Conservation (phyloP, 2,797 vertebrate species). For the Sphaeramia orbicularis region DNA sequence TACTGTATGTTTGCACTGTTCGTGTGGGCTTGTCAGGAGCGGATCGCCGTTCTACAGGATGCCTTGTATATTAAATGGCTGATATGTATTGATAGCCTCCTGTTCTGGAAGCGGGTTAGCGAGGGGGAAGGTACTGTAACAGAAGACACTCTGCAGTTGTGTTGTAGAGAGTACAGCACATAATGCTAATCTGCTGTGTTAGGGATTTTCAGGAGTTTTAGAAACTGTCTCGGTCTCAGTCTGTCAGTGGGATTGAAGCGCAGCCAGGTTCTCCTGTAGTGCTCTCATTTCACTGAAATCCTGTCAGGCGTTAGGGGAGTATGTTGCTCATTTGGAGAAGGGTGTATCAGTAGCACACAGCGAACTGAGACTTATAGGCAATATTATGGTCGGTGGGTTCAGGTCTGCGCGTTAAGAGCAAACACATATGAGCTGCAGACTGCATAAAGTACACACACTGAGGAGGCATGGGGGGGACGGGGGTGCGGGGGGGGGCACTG, state of each 20-base stretch:
- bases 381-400: slow-evolving; percentile 72
- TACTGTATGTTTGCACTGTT: slow-evolving; percentile 69
- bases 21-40: slow-evolving; percentile 55
- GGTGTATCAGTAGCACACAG: slow-evolving; percentile 75
- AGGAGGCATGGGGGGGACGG: slow-evolving; percentile 46
- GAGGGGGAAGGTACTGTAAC: slow-evolving; percentile 68
- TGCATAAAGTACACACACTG: slow-evolving; percentile 50
- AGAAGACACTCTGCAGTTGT: slow-evolving; percentile 80
- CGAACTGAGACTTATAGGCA: slow-evolving; percentile 76
- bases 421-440: slow-evolving; percentile 59
- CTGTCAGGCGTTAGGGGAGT: slow-evolving; percentile 81
- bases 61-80: slow-evolving; percentile 76
- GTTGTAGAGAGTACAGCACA: slow-evolving; percentile 80
- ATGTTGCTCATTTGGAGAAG: slow-evolving; percentile 81
- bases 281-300: slow-evolving; percentile 85
- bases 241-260: slow-evolving; percentile 85
- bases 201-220: slow-evolving; percentile 86
- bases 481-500: slow-evolving; percentile 65
- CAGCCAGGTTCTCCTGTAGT: slow-evolving; percentile 86
- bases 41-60: slow-evolving; percentile 62
- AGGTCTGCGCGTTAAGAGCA: slow-evolving; percentile 61
- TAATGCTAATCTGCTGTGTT: slow-evolving; percentile 86
- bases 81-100: slow-evolving; percentile 76
- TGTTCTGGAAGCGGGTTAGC: slow-evolving; percentile 65
- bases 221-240: slow-evolving; percentile 84